These are phyloP conservation scores for Cancer borealis DNA, from an alignment of 2,888 invertebrate genomes.

Conservation along the genomic window DNA sequence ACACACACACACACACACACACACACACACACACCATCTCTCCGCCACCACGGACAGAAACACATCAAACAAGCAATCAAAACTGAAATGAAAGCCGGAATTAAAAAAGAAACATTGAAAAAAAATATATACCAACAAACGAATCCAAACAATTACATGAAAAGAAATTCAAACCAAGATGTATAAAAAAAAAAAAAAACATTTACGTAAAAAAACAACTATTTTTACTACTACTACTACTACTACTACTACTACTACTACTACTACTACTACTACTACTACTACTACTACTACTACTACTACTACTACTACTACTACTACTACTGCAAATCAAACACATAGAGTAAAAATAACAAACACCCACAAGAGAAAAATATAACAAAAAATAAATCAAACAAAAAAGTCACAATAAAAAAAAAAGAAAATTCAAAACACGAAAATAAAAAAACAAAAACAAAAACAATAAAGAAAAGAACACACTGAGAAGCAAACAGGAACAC, in stretches of 20 bases:
- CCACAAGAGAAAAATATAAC: not conserved
- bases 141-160: not conserved
- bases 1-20: slow-evolving; percentile 30
- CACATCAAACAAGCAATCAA: slow-evolving; percentile 34
- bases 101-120: not conserved
- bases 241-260: not conserved
- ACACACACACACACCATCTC: not conserved
- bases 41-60: slow-evolving; percentile 17
- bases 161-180: not conserved
- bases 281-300: not conserved
- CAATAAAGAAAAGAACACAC: not conserved
- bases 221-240: not conserved
- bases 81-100: slow-evolving; percentile 8
- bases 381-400: not conserved
- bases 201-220: not conserved
- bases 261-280: not conserved
- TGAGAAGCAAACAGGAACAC: not conserved
- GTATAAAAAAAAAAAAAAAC: not conserved
- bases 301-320: not conserved
- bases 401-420: not conserved
- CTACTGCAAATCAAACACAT: not conserved
- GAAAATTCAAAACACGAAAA: not conserved
- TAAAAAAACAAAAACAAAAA: not conserved
- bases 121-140: not conserved
- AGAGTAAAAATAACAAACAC: not conserved